phyloP scores from a whole-genome alignment of 2,797 vertebrate genomes.

The Okamejei kenojei region DNA sequence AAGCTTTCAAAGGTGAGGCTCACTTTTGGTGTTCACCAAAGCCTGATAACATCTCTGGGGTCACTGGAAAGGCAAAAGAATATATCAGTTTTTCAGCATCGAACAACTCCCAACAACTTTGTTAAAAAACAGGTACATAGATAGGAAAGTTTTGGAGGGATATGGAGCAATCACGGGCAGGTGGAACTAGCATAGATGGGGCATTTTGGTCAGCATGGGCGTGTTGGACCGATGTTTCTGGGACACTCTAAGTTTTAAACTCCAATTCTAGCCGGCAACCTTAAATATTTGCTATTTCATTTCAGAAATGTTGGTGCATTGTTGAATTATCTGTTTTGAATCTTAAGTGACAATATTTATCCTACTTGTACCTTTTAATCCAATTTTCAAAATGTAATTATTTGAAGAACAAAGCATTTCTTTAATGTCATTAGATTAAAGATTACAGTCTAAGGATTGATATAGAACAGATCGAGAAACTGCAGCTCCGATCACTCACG shows the following conservation, averaged over 20 bases:
- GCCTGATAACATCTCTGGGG: background rate
- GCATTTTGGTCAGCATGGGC: too few relatives aligned
- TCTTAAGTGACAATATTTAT: background rate
- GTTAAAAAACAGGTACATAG: too few relatives aligned
- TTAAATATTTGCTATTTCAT: background rate
- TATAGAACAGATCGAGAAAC: conserved; percentile 62
- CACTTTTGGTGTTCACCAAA: background rate
- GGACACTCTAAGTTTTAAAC: too few relatives aligned
- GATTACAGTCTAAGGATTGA: conserved; percentile 43
- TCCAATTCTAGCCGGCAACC: background rate
- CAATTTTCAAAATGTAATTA: background rate
- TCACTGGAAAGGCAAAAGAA: background rate
- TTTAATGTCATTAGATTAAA: background rate
- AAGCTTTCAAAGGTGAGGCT: background rate
- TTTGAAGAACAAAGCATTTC: background rate
- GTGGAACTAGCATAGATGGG: too few relatives aligned
- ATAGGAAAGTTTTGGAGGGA: too few relatives aligned
- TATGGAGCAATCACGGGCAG: too few relatives aligned
- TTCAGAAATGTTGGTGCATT: background rate
- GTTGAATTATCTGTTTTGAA: background rate
- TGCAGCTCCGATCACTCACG: conserved; percentile 62
- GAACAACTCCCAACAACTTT: background rate
- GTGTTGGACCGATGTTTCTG: too few relatives aligned
- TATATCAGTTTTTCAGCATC: background rate
- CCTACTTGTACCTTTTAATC: background rate